phyloP scores from a whole-genome alignment of 2,888 invertebrate species.

The Tachystola acroxantha region DNA sequence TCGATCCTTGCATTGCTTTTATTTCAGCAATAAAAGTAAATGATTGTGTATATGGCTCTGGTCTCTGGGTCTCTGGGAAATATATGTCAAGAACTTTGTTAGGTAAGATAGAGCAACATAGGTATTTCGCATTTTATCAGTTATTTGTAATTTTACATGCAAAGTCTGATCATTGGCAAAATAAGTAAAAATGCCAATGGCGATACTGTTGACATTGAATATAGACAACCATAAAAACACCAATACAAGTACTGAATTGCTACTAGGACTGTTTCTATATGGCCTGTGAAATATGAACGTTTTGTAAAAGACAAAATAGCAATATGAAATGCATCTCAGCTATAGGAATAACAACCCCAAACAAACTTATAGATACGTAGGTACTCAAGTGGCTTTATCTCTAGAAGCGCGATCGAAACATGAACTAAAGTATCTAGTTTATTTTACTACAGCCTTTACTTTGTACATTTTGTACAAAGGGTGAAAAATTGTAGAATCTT shows the following conservation, averaged over 20 bases:
- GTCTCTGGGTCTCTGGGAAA: constrained; percentile 21
- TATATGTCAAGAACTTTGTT: neutral
- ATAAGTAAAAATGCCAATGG: too few species aligned
- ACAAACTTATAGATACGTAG: constrained; percentile 16
- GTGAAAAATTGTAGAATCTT: neutral
- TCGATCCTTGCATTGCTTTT: constrained; percentile 56
- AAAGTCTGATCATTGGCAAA: too few species aligned
- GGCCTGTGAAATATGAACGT: constrained; percentile 50
- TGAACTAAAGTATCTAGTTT: constrained; percentile 47
- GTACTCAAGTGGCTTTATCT: constrained; percentile 26
- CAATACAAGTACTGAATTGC: too few species aligned
- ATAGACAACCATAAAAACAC: constrained; percentile 55
- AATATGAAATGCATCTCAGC: constrained; percentile 35
- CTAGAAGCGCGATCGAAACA: constrained; percentile 45
- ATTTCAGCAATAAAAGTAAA: constrained; percentile 63
- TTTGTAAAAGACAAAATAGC: constrained; percentile 25
- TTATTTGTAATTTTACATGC: too few species aligned
- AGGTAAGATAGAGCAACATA: too few species aligned
- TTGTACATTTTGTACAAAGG: constrained; percentile 5
- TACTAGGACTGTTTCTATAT: constrained; percentile 54
- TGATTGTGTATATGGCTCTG: constrained; percentile 46
- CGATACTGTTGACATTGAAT: too few species aligned
- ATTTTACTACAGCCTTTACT: constrained; percentile 41
- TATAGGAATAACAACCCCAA: constrained; percentile 30
- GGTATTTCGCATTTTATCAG: too few species aligned